These are phyloP conservation scores for Leptoteleia sp. DNA, from an alignment of 1,140 invertebrate genomes.

Conservation along the genomic window DNA sequence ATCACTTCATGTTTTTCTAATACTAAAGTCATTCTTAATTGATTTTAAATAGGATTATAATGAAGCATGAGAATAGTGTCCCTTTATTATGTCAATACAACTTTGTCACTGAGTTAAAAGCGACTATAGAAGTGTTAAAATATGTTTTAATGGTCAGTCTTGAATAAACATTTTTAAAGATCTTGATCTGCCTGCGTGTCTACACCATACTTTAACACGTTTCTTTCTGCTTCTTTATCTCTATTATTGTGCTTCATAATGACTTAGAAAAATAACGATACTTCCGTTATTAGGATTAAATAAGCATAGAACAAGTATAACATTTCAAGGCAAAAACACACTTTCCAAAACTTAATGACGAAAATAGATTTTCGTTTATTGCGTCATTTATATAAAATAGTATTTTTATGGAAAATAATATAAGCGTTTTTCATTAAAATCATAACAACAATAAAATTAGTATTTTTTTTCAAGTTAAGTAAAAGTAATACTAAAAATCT, in stretches of 20 bases:
- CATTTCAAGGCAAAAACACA: too few species aligned
- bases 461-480: too few species aligned
- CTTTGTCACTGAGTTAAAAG: too few species aligned
- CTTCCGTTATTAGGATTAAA: slow-evolving; percentile 13
- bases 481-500: too few species aligned
- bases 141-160: background rate
- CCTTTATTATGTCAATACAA: background rate
- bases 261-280: slow-evolving; percentile 30
- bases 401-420: too few species aligned
- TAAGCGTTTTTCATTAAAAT: too few species aligned
- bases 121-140: background rate
- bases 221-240: slow-evolving; percentile 4
- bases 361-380: too few species aligned
- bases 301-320: too few species aligned
- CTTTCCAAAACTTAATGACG: too few species aligned
- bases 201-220: background rate
- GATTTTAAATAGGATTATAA: slow-evolving; percentile 44
- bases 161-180: background rate
- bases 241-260: slow-evolving; percentile 12
- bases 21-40: slow-evolving; percentile 47
- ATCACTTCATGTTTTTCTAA: slow-evolving; percentile 28
- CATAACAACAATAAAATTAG: too few species aligned
- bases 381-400: too few species aligned
- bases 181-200: slow-evolving; percentile 3
- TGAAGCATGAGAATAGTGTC: slow-evolving; percentile 26